Evolutionary conservation across 2,888 invertebrate species (phyloP).

Genomic region (Rhagonycha lutea): DNA sequence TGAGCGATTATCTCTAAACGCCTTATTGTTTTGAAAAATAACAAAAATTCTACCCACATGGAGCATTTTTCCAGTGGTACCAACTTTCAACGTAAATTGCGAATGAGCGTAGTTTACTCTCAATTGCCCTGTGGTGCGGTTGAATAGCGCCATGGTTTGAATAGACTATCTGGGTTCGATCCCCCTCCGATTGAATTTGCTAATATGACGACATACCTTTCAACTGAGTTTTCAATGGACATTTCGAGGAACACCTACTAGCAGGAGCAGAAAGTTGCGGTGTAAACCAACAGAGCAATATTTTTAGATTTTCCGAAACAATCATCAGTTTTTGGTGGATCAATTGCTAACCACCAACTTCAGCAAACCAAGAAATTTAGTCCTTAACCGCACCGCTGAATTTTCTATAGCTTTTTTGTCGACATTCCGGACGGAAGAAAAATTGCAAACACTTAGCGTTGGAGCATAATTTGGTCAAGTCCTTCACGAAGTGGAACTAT

Average conservation of each 20-base stretch:
- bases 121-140: background rate
- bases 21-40: background rate
- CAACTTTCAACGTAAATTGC: background rate
- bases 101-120: background rate
- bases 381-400: background rate
- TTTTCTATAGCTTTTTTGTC: background rate
- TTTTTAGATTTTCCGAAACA: too few relatives aligned
- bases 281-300: too few relatives aligned
- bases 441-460: background rate
- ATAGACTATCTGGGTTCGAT: too few relatives aligned
- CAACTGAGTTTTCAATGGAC: too few relatives aligned
- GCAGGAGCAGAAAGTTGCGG: too few relatives aligned
- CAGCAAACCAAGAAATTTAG: background rate
- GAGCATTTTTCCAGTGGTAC: background rate
- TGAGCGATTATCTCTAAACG: background rate
- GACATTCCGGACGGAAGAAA: background rate
- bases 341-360: too few relatives aligned
- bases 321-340: too few relatives aligned
- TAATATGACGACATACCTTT: too few relatives aligned
- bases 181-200: too few relatives aligned
- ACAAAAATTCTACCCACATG: background rate
- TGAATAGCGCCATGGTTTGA: too few relatives aligned
- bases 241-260: too few relatives aligned
- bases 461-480: background rate
- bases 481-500: background rate